Base-by-base conservation (phyloP, 2,113 vertebrate genomes). In the Cryptotis parvus region DNA sequence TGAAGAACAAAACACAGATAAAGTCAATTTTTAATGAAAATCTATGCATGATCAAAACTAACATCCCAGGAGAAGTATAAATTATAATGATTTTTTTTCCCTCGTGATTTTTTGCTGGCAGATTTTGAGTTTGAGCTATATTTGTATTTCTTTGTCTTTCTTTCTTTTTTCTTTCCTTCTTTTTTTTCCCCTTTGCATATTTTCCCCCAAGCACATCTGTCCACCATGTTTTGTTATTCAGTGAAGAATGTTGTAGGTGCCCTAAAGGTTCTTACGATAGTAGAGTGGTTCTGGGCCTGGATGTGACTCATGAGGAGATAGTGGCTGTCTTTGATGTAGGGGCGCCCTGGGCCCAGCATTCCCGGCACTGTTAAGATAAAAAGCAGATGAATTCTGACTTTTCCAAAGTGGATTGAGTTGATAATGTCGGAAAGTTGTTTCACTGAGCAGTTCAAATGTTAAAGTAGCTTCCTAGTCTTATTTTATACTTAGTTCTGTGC, bases 401-500 rank as follows among this genome's bases (percentile, higher is more conserved):
- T 14, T 18, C 4, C 55, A 55, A 49, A 43, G 43, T 91, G 29
- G 24, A 24, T 61, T 81, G 33, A 11, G 37, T 12, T 63, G 29
- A 63, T 85, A 35, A 24, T 94, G 4, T 26, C 70, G 69, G 61
- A 90, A 87, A 6, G 26, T 91, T 93, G 6, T 90, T 87, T 41
- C 37, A 52, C 15, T 84, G 78, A 75, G 52, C 70, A 82, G 72
- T 78, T 75, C 91, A 85, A 70, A 89, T 84, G 74, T 79, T 94
- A 93, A 96, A 95, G 74, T 87, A 45, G 20, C 86, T 88, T 96
- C 18, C 22, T 58, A n/a, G 37, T 93, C 80, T 91, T 78, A 5
- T 92, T 96, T 61, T 91, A 31, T 92, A 16, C 91, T 92, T 95
- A 72, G 93, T 79, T 29, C 91, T 96, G 22, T 93, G 20, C 87